These are phyloP conservation scores for Sylvicola cinctus DNA, from an alignment of 2,888 invertebrate genomes.

Conservation along the genomic window DNA sequence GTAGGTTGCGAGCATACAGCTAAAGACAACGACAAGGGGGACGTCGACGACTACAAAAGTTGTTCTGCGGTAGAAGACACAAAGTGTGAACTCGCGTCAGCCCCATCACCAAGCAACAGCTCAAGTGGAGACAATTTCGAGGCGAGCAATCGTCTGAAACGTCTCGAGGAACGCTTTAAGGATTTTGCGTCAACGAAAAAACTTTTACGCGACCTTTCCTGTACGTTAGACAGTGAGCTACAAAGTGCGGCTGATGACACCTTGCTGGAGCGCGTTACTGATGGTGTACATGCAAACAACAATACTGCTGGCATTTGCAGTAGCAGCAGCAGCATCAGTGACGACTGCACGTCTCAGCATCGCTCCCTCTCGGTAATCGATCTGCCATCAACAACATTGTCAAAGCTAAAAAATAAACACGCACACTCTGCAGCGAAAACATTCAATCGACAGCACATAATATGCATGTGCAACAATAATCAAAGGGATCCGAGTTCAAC, in stretches of 20 bases:
- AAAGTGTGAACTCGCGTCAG: too few relatives aligned
- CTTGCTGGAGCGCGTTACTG: too few relatives aligned
- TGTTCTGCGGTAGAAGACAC: too few relatives aligned
- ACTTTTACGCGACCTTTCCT: conserved; percentile 4
- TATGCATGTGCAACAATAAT: too few relatives aligned
- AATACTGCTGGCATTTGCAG: background rate
- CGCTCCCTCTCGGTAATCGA: conserved; percentile 1
- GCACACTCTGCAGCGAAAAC: too few relatives aligned
- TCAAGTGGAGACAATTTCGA: conserved; percentile 15
- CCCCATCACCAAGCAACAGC: too few relatives aligned
- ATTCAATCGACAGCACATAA: too few relatives aligned
- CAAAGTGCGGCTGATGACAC: background rate
- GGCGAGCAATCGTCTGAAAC: conserved; percentile 27
- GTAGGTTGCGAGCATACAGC: too few relatives aligned
- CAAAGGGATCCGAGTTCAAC: too few relatives aligned
- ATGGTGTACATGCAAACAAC: background rate
- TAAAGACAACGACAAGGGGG: too few relatives aligned
- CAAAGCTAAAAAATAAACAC: too few relatives aligned
- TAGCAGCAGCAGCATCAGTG: background rate
- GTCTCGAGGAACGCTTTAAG: conserved; percentile 26
- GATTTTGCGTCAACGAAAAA: conserved; percentile 10
- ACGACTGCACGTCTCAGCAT: background rate
- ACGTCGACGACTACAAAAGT: too few relatives aligned
- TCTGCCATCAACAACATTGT: background rate
- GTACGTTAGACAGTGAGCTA: background rate